A percentile compares a stretch with the other conserved stretches of the same genome.
Evolutionary conservation across 30 jellyfish, hydroid and myxozoan genomes (phyloP).

Genomic region (Rhopilema esculentum): DNA sequence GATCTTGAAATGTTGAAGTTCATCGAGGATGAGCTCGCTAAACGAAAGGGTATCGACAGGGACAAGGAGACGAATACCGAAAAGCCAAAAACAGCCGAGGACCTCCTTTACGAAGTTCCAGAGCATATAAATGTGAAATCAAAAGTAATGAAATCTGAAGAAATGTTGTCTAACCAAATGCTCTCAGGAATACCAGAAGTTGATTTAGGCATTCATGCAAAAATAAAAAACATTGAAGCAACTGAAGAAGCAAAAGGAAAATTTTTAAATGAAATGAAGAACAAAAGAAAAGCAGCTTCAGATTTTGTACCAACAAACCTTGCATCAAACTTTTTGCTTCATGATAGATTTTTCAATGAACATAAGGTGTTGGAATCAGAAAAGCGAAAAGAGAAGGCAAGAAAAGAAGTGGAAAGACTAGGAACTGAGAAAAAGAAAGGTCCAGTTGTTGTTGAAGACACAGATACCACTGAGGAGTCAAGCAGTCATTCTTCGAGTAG

Average conservation of each 20-base stretch:
- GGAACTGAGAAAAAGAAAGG: conserved; percentile 72
- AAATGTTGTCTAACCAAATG: conserved; percentile 98
- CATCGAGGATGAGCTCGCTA: conserved; percentile 86
- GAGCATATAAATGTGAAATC: conserved; percentile 87
- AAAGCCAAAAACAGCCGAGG: conserved; percentile 73
- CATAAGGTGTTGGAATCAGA: conserved; percentile 84
- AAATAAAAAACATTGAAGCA: conserved; percentile 91
- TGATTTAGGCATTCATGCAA: conserved; percentile 94
- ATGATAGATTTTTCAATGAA: conserved; percentile 89
- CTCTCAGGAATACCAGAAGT: conserved; percentile 99
- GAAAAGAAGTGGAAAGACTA: conserved; percentile 29
- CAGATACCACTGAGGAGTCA: conserved; percentile 16
- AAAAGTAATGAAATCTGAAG: conserved; percentile 95
- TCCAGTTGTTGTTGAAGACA: conserved; percentile 85
- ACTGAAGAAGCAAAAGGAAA: conserved; percentile 97
- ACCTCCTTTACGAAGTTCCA: conserved; percentile 86
- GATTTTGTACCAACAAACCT: conserved; percentile 97
- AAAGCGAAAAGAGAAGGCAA: conserved; percentile 76
- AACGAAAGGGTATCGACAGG: conserved; percentile 65
- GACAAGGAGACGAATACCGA: neutral
- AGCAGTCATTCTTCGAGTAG: conserved; percentile 1
- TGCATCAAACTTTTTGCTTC: conserved; percentile 96
- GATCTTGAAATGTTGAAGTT: conserved; percentile 91
- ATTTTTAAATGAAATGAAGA: conserved; percentile 78
- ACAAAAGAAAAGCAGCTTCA: conserved; percentile 75